Evolutionary conservation across 2,888 invertebrate species (phyloP).

Genomic region (Arctia plantaginis): DNA sequence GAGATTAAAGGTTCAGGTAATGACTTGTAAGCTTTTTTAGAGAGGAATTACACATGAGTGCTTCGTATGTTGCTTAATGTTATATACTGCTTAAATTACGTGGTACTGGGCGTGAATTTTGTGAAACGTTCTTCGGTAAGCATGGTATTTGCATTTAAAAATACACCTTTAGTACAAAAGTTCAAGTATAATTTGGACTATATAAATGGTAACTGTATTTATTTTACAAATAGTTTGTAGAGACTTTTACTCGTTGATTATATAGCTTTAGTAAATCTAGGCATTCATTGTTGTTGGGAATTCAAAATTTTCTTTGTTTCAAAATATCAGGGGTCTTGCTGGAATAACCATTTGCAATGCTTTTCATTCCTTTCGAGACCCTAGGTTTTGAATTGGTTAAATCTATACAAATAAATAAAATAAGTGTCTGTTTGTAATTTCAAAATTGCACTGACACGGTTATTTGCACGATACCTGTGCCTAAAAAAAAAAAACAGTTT

Average conservation of each 20-base stretch:
- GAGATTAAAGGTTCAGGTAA: constrained; percentile 7
- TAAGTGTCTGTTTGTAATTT: too few species aligned
- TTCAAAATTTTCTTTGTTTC: too few species aligned
- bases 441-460: too few species aligned
- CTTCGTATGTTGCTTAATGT: background rate
- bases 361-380: background rate
- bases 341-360: background rate
- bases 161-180: background rate
- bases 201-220: background rate
- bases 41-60: constrained; percentile 1
- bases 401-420: too few species aligned
- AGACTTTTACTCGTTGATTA: too few species aligned
- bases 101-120: background rate
- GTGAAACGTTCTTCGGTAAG: background rate
- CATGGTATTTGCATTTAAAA: background rate
- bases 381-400: too few species aligned
- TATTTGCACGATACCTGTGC: too few species aligned
- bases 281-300: too few species aligned
- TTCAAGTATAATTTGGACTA: background rate
- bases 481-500: too few species aligned
- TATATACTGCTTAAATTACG: background rate
- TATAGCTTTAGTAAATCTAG: too few species aligned
- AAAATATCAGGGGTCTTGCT: background rate
- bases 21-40: constrained; percentile 14
- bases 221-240: background rate